These are phyloP conservation scores for Leptinotarsa texana DNA, from an alignment of 1,140 invertebrate species.

Conservation along the genomic window DNA sequence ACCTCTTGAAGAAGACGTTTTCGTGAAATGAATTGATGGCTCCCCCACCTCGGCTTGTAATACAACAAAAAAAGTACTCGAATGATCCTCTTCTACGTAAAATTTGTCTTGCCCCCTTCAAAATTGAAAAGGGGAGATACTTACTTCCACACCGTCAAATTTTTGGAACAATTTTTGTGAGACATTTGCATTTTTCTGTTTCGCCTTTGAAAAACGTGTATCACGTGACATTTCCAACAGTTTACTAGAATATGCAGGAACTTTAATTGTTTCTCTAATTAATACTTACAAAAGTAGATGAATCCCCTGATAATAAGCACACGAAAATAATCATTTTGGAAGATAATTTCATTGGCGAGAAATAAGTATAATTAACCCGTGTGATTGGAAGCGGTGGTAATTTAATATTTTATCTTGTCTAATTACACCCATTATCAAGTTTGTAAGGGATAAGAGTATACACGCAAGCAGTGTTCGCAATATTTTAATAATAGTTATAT, in stretches of 20 bases:
- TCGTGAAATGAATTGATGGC: too few species aligned
- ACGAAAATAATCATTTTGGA: neutral
- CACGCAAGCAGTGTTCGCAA: neutral
- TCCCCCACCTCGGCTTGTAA: too few species aligned
- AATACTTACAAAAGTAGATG: neutral
- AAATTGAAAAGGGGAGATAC: too few species aligned
- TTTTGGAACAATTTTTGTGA: too few species aligned
- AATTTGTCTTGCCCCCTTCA: too few species aligned
- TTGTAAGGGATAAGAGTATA: neutral
- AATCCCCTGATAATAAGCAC: neutral
- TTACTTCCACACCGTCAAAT: too few species aligned
- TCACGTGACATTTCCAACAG: too few species aligned
- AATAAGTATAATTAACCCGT: neutral
- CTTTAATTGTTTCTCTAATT: neutral
- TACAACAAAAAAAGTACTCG: too few species aligned
- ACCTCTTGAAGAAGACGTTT: too few species aligned
- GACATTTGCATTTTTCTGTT: too few species aligned
- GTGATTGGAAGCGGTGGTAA: neutral
- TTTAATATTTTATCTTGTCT: neutral
- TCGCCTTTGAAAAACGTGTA: too few species aligned
- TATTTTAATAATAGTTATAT: neutral
- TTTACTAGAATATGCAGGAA: neutral
- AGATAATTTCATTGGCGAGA: conserved; percentile 3
- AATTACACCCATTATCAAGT: neutral
- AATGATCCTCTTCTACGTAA: too few species aligned